Evolutionary conservation across 2,888 invertebrate genomes (phyloP).

Genomic region (Monoplex corrugatus): DNA sequence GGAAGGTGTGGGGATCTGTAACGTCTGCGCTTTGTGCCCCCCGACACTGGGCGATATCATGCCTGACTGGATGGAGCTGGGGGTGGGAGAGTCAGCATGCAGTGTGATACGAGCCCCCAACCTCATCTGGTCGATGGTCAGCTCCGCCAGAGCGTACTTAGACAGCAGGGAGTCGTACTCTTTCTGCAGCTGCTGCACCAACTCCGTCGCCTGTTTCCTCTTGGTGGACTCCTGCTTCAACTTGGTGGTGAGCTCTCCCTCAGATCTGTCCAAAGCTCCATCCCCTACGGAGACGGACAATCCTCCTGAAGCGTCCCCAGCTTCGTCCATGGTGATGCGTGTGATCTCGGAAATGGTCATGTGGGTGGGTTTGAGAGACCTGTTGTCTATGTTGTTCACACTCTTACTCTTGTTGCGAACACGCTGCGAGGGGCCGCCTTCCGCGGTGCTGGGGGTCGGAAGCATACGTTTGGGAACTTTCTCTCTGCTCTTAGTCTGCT

Average conservation of each 20-base stretch:
- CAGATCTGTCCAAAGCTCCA: slow-evolving; percentile 60
- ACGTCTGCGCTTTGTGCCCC: slow-evolving; percentile 67
- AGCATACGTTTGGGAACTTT: slow-evolving; percentile 70
- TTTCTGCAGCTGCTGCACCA: slow-evolving; percentile 77
- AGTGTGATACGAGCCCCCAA: slow-evolving; percentile 78
- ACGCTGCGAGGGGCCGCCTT: slow-evolving; percentile 64
- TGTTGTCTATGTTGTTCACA: slow-evolving; percentile 65
- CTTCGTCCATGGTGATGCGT: slow-evolving; percentile 62
- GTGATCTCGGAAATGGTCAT: slow-evolving; percentile 69
- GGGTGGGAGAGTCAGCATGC: slow-evolving; percentile 76
- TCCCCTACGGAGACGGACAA: neutral
- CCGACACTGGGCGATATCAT: slow-evolving; percentile 62
- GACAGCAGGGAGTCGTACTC: slow-evolving; percentile 80
- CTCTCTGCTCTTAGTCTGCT: slow-evolving; percentile 52
- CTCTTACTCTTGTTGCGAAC: slow-evolving; percentile 74
- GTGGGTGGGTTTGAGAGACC: slow-evolving; percentile 71
- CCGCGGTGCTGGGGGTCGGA: slow-evolving; percentile 66
- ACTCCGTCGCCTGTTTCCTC: slow-evolving; percentile 75
- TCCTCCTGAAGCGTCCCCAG: slow-evolving; percentile 25
- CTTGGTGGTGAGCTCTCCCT: slow-evolving; percentile 69
- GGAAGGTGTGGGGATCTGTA: slow-evolving; percentile 62
- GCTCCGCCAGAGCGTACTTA: slow-evolving; percentile 81
- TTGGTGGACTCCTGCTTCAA: slow-evolving; percentile 73
- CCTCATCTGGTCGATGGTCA: slow-evolving; percentile 81
- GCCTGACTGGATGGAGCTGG: slow-evolving; percentile 69